Evolutionary conservation across 2,113 vertebrate species (phyloP).

Genomic region (human (Homo sapiens)): GRCh38 chr1:166591501-166592000

Average conservation of each 20-base stretch:
- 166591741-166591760: not conserved
- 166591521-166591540: not conserved
- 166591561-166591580: not conserved
- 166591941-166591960: not conserved
- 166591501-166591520: not conserved
- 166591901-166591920: not conserved
- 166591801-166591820: not conserved
- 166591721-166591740: not conserved
- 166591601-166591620: not conserved
- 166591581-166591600: not conserved
- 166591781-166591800: not conserved
- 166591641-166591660: not conserved
- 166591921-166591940: not conserved
- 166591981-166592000: not conserved
- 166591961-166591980: not conserved
- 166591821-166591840: rapidly evolving
- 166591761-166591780: not conserved
- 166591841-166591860: not conserved
- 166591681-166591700: not conserved
- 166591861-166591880: not conserved
- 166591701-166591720: not conserved
- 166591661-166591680: not conserved
- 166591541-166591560: not conserved
- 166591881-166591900: not conserved
- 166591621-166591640: not conserved